Evolutionary conservation across 1,140 invertebrate species (phyloP).

Genomic region (Eriocheir sinensis): DNA sequence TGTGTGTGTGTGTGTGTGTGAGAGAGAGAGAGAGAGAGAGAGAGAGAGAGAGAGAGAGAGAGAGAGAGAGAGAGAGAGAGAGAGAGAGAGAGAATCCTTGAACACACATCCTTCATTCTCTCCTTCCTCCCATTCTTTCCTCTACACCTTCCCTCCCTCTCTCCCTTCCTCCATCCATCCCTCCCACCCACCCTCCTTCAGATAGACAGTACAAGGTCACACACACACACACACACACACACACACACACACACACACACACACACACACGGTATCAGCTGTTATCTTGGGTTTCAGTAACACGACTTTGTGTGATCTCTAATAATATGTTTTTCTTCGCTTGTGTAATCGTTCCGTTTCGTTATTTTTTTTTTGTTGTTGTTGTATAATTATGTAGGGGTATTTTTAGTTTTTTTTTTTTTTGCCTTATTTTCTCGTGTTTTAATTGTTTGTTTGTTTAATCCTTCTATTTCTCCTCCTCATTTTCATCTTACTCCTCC

Average conservation of each 20-base stretch:
- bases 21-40: too few relatives aligned
- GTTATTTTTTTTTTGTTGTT: background rate
- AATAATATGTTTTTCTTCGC: background rate
- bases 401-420: background rate
- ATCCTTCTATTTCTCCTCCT: background rate
- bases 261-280: background rate
- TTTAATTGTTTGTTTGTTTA: background rate
- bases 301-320: background rate
- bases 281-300: background rate
- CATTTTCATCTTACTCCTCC: too few relatives aligned
- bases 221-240: constrained; percentile 20
- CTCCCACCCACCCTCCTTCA: background rate
- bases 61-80: too few relatives aligned
- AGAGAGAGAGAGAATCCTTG: background rate
- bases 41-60: too few relatives aligned
- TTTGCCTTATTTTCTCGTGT: background rate
- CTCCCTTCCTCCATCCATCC: background rate
- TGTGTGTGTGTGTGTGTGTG: constrained; percentile 7
- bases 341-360: background rate
- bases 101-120: background rate
- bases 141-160: background rate
- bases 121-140: background rate
- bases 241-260: constrained; percentile 1
- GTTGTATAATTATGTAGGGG: background rate
- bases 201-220: background rate